Conservation (phyloP, 1,140 invertebrate genomes). For the Colletes gigas region DNA sequence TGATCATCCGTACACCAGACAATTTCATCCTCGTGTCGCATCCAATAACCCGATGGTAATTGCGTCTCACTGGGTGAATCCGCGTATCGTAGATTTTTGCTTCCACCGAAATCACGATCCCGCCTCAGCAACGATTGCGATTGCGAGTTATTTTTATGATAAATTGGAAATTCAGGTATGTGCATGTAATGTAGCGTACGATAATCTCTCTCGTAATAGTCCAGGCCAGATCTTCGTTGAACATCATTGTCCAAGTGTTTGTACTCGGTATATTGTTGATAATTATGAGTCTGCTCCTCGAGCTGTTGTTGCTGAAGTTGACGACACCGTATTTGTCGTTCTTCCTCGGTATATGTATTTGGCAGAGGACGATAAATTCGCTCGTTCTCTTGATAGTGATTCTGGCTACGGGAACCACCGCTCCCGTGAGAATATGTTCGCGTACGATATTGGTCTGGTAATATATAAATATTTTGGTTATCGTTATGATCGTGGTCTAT, state of each 20-base stretch:
- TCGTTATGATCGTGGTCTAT: slow-evolving; percentile 74
- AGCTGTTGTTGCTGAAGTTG: slow-evolving; percentile 60
- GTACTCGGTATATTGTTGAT: slow-evolving; percentile 58
- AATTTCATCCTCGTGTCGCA: slow-evolving; percentile 75
- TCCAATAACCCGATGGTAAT: slow-evolving; percentile 70
- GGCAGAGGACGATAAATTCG: slow-evolving; percentile 70
- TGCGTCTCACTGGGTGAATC: slow-evolving; percentile 59
- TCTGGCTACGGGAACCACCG: slow-evolving; percentile 62
- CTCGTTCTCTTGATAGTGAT: slow-evolving; percentile 70
- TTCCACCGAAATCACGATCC: slow-evolving; percentile 44
- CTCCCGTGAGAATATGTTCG: slow-evolving; percentile 75
- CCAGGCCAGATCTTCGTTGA: slow-evolving; percentile 59
- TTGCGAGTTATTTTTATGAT: slow-evolving; percentile 55
- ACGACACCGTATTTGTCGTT: slow-evolving; percentile 69
- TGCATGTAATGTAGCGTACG: slow-evolving; percentile 59
- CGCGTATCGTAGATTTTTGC: slow-evolving; percentile 43
- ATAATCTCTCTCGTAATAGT: slow-evolving; percentile 67
- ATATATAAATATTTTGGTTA: slow-evolving; percentile 77
- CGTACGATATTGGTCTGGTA: slow-evolving; percentile 74
- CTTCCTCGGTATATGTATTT: slow-evolving; percentile 74
- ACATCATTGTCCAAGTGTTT: slow-evolving; percentile 70
- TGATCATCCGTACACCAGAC: slow-evolving; percentile 75
- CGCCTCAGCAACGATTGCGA: slow-evolving; percentile 51
- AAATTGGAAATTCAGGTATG: slow-evolving; percentile 61
- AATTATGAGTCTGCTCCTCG: slow-evolving; percentile 50